Evolutionary conservation across 2,797 vertebrate species (phyloP), one percentile per base, ranked within the genome.

Genomic region (Naso thynnoides): DNA sequence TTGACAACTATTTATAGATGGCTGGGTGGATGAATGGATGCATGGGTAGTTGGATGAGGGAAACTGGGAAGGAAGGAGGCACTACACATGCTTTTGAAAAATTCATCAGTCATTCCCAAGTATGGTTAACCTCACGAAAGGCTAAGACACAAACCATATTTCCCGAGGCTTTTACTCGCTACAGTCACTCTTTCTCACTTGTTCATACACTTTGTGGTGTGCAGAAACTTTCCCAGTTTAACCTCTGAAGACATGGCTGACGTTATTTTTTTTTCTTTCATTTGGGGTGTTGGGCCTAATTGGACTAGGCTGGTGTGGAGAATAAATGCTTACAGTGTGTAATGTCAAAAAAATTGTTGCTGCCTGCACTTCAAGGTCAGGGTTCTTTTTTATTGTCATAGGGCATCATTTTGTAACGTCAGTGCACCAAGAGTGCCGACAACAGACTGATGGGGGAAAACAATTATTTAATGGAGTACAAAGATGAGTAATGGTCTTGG

Each of bases 31-130:
- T 41, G 47, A 26, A 44, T 24, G 45, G 45, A 47, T 33, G 33
- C 33, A 33, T 47, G 24, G 31, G 16, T 31, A 18, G 48, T 9
- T 47, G 54, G 60, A 61, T 66, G 58, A 27, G 13, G 9, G n/a
- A 8, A 67, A 49, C 56, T 45, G 36, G 67, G 19, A 54, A 29
- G 23, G 27, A 61, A 41, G 18, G 5, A 68, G 31, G 14, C 45
- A 38, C 45, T 11, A 45, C 39, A 55, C 45, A 31, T 39, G 9
- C 53, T 39, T 75, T 62, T 73, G 19, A 87, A 83, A 83, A 68
- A 77, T 74, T 56, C n/a, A 77, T 74, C 29, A 38, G n/a, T 60
- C 7, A 7, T 38, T 55, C 21, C 15, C 26, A 19, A 55, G 73
- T 50, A 54, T 24, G n/a, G 63, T 58, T 77, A 41, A 73, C 49